phyloP scores from a whole-genome alignment of 2,797 vertebrate species.

The Meda fulgida region DNA sequence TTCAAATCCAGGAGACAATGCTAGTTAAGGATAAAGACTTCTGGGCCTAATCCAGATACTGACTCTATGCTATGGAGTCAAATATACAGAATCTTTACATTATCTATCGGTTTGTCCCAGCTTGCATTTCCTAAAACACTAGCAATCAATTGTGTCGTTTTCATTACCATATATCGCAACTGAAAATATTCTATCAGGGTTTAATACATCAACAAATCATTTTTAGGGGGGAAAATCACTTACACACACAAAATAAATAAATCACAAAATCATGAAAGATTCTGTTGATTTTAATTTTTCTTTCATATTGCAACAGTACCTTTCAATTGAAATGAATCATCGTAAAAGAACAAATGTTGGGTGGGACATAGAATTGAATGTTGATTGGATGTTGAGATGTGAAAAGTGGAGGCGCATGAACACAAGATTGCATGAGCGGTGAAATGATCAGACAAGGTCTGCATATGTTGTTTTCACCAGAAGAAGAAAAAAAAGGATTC shows the following conservation, averaged over 20 bases:
- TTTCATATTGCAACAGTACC: neutral
- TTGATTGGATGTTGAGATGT: neutral
- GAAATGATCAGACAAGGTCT: neutral
- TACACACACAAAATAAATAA: neutral
- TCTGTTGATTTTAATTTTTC: too few relatives aligned
- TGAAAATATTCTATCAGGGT: too few relatives aligned
- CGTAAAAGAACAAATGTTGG: neutral
- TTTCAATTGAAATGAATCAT: neutral
- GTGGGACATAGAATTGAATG: neutral
- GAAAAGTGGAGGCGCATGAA: neutral
- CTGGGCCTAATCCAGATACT: neutral
- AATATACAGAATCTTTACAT: neutral
- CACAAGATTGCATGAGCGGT: too few relatives aligned
- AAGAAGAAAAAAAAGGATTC: neutral
- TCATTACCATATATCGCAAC: neutral
- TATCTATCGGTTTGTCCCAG: neutral
- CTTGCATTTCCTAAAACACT: neutral
- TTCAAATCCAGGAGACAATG: neutral
- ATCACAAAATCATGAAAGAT: neutral
- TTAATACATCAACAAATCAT: neutral
- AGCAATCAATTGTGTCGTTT: neutral
- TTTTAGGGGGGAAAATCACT: neutral
- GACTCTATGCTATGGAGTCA: neutral
- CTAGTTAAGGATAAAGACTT: constrained; percentile 20
- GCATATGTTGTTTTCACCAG: neutral